Base-by-base conservation (phyloP, 2,113 vertebrate genomes). In the Sminthopsis crassicaudata region DNA sequence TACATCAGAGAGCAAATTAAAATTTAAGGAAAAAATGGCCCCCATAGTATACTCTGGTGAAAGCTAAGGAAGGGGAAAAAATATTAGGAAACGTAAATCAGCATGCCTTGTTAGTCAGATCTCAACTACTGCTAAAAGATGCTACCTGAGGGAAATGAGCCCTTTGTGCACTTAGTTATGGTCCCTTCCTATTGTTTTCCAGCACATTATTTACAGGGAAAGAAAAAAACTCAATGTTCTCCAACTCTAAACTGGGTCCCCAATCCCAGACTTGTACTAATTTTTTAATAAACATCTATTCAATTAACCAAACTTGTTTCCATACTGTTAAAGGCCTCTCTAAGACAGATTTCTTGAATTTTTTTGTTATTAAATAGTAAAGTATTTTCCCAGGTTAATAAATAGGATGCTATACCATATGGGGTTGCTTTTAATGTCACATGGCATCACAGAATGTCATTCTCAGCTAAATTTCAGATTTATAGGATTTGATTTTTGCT, bases 1-100 rank as follows among this genome's bases (percentile, higher is more conserved):
- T 95, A 53, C 88, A 92, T 95, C 92, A 96, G 91, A 92, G 96
- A 96, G 93, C 51, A 96, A 96, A 97, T 96, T 94, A 96, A 97
- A 96, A 95, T 92, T 94, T 95, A 95, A 96, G 90, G 88, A 67
- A 93, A 48, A 97, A 97, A 55, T 93, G 55, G 53, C 23, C 90
- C 94, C 95, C 95, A 91, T 25, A 53, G 95, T 57, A 94, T 23
- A 60, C 51, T 88, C 51, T 92, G 48, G 46, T 90, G 93, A 92
- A 95, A 95, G 42, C 12, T 53, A 91, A 90, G 27, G 67, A 90
- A 27, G 0, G 92, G 89, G 94, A 76, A 95, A 46, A 95, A 92
- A 93, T 92, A 46, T 10, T 91, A 94, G 53, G 92, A 95, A 53
- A 50, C 90, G 93, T 94, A 96, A 96, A 97, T 95, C 90, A 92